Conservation (phyloP, 92 coral and sea anemone species). For the Phenganax subtilis region DNA sequence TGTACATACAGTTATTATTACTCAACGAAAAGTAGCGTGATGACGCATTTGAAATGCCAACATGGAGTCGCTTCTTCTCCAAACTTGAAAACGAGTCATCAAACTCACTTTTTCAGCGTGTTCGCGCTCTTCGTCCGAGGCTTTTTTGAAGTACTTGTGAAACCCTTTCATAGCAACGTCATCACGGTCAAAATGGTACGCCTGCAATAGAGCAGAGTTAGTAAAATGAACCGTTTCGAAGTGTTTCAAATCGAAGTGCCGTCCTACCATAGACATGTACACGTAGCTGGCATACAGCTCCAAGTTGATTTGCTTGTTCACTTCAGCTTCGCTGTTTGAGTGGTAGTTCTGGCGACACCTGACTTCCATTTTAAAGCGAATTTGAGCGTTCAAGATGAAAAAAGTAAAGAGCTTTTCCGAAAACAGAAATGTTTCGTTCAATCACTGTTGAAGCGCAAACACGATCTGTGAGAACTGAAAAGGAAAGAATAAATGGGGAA, state of each 20-base stretch:
- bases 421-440: conserved; percentile 71
- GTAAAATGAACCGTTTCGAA: conserved; percentile 2
- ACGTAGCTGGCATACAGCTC: conserved; percentile 91
- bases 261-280: conserved; percentile 76
- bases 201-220: conserved; percentile 47
- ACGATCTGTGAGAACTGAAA: conserved; percentile 32
- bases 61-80: conserved; percentile 23
- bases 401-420: conserved; percentile 5
- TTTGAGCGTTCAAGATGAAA: conserved; percentile 10
- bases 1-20: neutral
- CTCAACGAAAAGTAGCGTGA: neutral
- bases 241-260: neutral
- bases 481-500: conserved; percentile 38
- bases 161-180: conserved; percentile 83
- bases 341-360: conserved; percentile 90
- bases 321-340: conserved; percentile 85
- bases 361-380: conserved; percentile 50
- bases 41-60: conserved; percentile 21
- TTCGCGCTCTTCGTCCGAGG: conserved; percentile 82
- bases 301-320: conserved; percentile 97
- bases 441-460: conserved; percentile 99
- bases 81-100: neutral
- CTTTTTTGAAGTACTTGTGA: conserved; percentile 79
- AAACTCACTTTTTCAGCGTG: conserved; percentile 70
- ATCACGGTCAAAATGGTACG: conserved; percentile 93